These are phyloP conservation scores for Phallusia fumigata DNA, from an alignment of 23 tunicate genomes.

Conservation along the genomic window DNA sequence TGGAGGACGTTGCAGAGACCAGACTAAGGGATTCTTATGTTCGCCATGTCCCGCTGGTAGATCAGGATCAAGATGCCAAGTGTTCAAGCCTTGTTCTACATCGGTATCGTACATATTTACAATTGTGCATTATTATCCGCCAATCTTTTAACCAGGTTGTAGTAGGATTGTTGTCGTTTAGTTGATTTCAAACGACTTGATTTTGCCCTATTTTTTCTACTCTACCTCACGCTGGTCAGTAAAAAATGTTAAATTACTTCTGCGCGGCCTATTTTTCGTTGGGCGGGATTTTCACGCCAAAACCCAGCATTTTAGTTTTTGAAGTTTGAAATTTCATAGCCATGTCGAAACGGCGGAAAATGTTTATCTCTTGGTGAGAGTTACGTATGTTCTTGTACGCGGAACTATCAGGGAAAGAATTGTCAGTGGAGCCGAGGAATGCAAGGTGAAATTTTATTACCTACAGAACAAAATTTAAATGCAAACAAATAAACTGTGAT, in stretches of 20 bases:
- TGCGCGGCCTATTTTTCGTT: too few relatives aligned
- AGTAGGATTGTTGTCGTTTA: too few relatives aligned
- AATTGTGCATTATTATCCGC: too few relatives aligned
- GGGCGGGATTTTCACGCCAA: too few relatives aligned
- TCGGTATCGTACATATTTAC: not conserved
- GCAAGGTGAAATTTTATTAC: not conserved
- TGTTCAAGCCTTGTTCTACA: not conserved
- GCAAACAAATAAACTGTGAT: too few relatives aligned
- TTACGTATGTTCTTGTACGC: not conserved
- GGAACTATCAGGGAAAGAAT: not conserved
- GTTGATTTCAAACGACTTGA: too few relatives aligned
- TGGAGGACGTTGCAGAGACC: not conserved
- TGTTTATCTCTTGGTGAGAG: not conserved
- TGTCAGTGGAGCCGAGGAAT: not conserved
- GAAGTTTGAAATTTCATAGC: not conserved
- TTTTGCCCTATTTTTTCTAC: too few relatives aligned
- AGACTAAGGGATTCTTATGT: not conserved
- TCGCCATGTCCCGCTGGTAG: not conserved
- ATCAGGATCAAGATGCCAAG: not conserved
- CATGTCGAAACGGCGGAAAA: not conserved
- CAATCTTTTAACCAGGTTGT: too few relatives aligned
- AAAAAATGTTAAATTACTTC: too few relatives aligned
- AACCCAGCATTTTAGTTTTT: not conserved
- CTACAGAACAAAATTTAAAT: too few relatives aligned
- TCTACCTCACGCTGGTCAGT: too few relatives aligned